Conservation (phyloP, 2,113 vertebrate species). For the Myiozetetes cayanensis region DNA sequence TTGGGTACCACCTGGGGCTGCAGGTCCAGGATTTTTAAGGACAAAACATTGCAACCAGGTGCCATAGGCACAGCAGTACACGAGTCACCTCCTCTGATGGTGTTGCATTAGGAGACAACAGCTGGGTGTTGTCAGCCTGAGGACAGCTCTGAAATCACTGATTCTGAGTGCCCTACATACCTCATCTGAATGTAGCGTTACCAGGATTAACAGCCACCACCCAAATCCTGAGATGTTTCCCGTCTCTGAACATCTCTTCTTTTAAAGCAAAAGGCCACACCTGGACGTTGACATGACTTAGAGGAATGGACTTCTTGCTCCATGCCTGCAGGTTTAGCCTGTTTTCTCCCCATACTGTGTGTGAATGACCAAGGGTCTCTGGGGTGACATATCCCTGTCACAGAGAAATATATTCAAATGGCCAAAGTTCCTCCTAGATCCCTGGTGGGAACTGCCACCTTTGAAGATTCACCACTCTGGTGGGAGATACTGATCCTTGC, state of each 20-base stretch:
- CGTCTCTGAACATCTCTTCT: neutral
- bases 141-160: neutral
- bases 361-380: neutral
- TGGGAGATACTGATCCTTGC: neutral
- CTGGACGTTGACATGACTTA: neutral
- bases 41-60: neutral
- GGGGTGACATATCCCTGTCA: neutral
- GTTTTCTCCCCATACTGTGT: neutral
- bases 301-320: neutral
- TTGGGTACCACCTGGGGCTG: neutral
- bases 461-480: neutral
- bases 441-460: neutral
- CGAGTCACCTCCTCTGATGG: neutral
- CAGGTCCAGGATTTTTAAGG: neutral
- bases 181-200: neutral
- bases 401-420: neutral
- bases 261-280: neutral
- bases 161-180: rapidly evolving
- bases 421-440: neutral
- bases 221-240: neutral
- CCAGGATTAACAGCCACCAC: neutral
- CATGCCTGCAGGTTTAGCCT: neutral
- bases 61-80: neutral
- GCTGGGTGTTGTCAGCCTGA: neutral
- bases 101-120: neutral